phyloP scores from a whole-genome alignment of 2,113 vertebrate species.

The Psammodynastes pulverulentus region DNA sequence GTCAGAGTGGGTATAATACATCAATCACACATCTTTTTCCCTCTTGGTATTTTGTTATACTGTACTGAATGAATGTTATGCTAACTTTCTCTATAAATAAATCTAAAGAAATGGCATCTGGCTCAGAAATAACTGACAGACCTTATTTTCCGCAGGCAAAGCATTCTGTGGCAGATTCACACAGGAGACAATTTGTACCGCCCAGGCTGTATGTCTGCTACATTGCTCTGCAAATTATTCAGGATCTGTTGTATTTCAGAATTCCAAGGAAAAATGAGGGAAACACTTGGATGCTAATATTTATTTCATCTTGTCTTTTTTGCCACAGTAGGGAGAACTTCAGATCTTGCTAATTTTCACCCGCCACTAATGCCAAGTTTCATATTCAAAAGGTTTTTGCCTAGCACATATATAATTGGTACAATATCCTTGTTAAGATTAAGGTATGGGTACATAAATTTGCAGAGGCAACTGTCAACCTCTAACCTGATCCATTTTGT shows the following conservation, averaged over 20 bases:
- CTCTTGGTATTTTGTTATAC: neutral
- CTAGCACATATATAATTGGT: neutral
- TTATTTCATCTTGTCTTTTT: neutral
- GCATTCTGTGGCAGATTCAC: neutral
- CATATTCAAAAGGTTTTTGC: neutral
- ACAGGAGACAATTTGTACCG: neutral
- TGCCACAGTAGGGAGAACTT: neutral
- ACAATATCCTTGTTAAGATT: neutral
- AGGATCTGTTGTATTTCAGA: neutral
- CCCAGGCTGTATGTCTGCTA: neutral
- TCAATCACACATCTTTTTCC: neutral
- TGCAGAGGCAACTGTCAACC: neutral
- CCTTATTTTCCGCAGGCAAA: neutral
- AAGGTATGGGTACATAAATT: neutral
- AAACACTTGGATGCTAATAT: neutral
- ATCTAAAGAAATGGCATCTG: neutral
- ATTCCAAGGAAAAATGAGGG: neutral
- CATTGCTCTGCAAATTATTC: neutral
- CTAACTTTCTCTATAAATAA: neutral
- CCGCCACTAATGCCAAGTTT: neutral
- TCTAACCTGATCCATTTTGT: neutral
- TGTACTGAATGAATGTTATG: neutral
- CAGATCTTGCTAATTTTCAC: neutral
- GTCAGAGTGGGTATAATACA: neutral
- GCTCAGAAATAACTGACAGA: neutral